Conservation (phyloP, 2,888 invertebrate genomes). For the Coecobrya sp. region DNA sequence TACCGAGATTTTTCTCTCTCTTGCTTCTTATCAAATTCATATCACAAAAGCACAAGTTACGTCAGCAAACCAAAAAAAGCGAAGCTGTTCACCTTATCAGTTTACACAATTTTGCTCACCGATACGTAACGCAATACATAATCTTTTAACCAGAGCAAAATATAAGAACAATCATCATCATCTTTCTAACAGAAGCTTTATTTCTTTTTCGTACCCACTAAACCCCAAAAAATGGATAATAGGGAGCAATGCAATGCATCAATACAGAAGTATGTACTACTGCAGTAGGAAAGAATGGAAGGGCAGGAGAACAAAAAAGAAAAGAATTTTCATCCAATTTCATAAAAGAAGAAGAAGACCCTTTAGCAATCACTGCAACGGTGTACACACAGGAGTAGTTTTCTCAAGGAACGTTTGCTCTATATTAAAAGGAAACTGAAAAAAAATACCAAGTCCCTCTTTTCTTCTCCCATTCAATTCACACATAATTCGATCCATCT, state of each 20-base stretch:
- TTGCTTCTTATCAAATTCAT: slow-evolving; percentile 67
- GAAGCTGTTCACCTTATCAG: slow-evolving; percentile 73
- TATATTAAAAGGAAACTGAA: slow-evolving; percentile 71
- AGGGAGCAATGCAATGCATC: neutral
- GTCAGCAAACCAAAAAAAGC: slow-evolving; percentile 52
- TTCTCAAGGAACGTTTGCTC: slow-evolving; percentile 73
- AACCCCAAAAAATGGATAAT: slow-evolving; percentile 14
- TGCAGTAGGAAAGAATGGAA: slow-evolving; percentile 8
- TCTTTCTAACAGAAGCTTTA: neutral
- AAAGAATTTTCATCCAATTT: slow-evolving; percentile 51
- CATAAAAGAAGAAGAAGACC: slow-evolving; percentile 25
- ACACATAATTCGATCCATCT: slow-evolving; percentile 68
- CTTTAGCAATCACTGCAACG: slow-evolving; percentile 39
- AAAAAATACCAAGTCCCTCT: slow-evolving; percentile 62
- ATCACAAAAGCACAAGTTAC: slow-evolving; percentile 60
- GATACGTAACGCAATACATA: slow-evolving; percentile 79
- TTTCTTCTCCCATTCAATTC: slow-evolving; percentile 73
- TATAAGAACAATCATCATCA: slow-evolving; percentile 40
- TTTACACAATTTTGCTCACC: slow-evolving; percentile 79
- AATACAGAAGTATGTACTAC: neutral
- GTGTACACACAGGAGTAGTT: slow-evolving; percentile 1
- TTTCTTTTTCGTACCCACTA: slow-evolving; percentile 13
- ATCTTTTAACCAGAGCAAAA: slow-evolving; percentile 76
- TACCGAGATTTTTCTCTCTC: neutral
- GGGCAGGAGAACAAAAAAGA: slow-evolving; percentile 37